A percentile compares a stretch with the other conserved stretches of the same genome.
Conservation (phyloP, 2,113 vertebrate species). For the Prionailurus bengalensis region DNA sequence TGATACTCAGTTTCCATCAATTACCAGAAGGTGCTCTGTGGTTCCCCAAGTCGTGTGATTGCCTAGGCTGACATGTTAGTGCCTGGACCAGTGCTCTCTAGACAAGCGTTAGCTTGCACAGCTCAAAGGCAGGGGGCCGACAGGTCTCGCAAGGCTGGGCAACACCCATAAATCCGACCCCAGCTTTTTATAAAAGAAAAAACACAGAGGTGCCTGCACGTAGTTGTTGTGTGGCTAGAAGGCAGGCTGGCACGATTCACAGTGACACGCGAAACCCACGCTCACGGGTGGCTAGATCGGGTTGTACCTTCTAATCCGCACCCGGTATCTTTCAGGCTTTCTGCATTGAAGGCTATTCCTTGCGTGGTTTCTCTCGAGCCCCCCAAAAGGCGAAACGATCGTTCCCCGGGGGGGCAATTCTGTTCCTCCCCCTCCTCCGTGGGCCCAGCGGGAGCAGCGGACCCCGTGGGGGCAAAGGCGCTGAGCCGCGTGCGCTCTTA, state of each 20-base stretch:
- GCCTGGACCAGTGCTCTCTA: not conserved
- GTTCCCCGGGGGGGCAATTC: no score
- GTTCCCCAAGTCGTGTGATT: not conserved
- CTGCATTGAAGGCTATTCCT: rapidly evolving
- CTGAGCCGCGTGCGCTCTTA: not conserved
- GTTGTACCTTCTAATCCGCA: rapidly evolving
- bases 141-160: not conserved
- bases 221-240: not conserved
- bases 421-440: rapidly evolving
- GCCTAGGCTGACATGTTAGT: rapidly evolving
- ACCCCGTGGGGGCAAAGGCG: rapidly evolving
- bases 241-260: not conserved
- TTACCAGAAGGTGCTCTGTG: not conserved
- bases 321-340: not conserved
- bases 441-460: rapidly evolving
- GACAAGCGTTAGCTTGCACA: rapidly evolving
- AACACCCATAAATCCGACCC: not conserved
- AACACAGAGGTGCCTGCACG: rapidly evolving
- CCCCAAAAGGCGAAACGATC: rapidly evolving
- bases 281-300: not conserved
- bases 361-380: not conserved
- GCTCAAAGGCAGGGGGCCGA: not conserved
- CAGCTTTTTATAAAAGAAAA: not conserved
- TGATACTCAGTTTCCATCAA: not conserved
- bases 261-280: rapidly evolving